Evolutionary conservation across 2,888 invertebrate species (phyloP), one percentile per base, ranked within the genome.

Genomic region (Volucella inanis): DNA sequence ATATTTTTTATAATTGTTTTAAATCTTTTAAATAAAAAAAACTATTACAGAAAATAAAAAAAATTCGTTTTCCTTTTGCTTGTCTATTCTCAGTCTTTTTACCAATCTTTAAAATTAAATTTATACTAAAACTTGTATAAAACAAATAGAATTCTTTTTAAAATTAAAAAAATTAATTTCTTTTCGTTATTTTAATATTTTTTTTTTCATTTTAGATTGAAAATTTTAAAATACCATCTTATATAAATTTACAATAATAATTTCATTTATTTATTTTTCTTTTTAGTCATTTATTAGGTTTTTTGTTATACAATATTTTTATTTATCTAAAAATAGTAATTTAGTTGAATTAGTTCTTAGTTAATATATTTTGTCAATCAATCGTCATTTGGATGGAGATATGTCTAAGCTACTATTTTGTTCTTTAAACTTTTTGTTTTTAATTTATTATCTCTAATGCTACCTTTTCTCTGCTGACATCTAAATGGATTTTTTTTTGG

Each of bases 351-450:
- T 77, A 39, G 47, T 57, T 68, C 67, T 62, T 62, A 55, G 31
- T 72, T 65, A 22, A 68, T 22, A 55, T 72, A 47, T 38, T 8
- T 50, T 62, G 38, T 45, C 67, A 41, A 61, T 74, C 52, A 55
- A 70, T 70, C 12, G 61, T 81, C 43, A 72, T 77, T 79, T 84
- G 84, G 84, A 84, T 75, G 80, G 82, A 82, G 78, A 82, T 86
- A 86, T 86, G 81, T 86, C 76, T 78, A 86, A 74, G 70, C 82
- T 86, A 82, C 77, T 70, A 62, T 59, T 68, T 80, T 55, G 31
- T 61, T 59, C 64, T 43, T 22, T 22, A 22, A 22, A 22, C 18
- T 22, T 57, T 62, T 78, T 61, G 49, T 55, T 39, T 18, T 39
- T 15, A 45, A 45, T 68, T 50, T 43, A 45, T 55, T 70, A 61